Evolutionary conservation across 2,113 vertebrate species (phyloP), one percentile per base, ranked within the genome.

Genomic region (Asarcornis scutulata): DNA sequence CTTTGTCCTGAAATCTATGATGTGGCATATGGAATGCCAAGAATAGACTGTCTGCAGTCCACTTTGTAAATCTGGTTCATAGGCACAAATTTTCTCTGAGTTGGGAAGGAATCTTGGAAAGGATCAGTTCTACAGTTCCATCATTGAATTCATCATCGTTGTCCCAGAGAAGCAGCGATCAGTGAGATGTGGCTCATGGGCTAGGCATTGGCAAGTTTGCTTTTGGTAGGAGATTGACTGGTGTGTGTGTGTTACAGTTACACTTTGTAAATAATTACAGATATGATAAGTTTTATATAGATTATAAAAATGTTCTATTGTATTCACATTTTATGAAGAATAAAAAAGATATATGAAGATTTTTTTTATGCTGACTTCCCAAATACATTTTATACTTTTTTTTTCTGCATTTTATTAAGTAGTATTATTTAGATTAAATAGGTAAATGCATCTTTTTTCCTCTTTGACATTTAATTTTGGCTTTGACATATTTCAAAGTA

Each of bases 141-240:
- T 72, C 53, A 23, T 26, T 76, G 80, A 66, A 11, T 68, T 4
- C 0, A 0, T 59, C 63, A 29, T 42, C 34, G 17, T 59, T 1
- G 2, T 25, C 46, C 38, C 11, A 50, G 40, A 42, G 9, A 83
- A 83, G 2, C 38, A 42, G 46, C 22, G 14, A 83, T 31, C 20
- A 38, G 38, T 17, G 8, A 74, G 60, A 40, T 0, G 0, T 13
- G 14, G 11, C 13, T 84, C 1, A 2, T n/a, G 21, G n/a, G n/a
- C 11, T 56, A 46, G 40, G 10, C 7, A 23, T 9, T 26, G 32
- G 9, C 15, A 84, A 87, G 2, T 25, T 5, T 48, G 10, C 9
- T 21, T 91, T 80, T 73, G 8, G 7, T 80, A 10, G 21, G 44
- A 94, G 36, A 83, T 17, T 22, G 46, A 22, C 46, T 48, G 20